These are phyloP conservation scores for Polypedilum vanderplanki DNA, from an alignment of 1,140 invertebrate species.

Conservation along the genomic window DNA sequence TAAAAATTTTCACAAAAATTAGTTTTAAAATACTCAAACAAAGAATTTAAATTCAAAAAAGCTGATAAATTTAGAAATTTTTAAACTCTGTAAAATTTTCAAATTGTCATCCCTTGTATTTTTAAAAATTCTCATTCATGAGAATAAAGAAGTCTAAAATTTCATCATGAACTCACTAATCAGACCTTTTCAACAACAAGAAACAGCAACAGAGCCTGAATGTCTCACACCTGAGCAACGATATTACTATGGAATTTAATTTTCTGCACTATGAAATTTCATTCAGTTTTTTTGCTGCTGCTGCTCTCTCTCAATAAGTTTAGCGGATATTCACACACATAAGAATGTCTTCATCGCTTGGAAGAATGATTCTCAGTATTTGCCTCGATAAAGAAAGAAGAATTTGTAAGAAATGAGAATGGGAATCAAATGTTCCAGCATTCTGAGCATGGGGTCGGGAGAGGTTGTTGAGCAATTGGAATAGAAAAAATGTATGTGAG, in stretches of 20 bases:
- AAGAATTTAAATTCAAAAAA: too few relatives aligned
- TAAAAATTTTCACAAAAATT: too few relatives aligned
- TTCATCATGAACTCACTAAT: too few relatives aligned
- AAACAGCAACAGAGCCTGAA: neutral
- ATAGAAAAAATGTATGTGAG: constrained; percentile 22
- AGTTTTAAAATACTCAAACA: too few relatives aligned
- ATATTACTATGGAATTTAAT: neutral
- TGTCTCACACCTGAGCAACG: constrained; percentile 9
- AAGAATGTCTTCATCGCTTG: constrained; percentile 3
- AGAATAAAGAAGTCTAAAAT: too few relatives aligned
- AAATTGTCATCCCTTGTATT: too few relatives aligned
- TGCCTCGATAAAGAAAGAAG: neutral
- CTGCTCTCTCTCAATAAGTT: neutral
- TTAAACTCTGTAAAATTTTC: too few relatives aligned
- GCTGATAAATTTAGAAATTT: too few relatives aligned
- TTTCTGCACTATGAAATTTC: constrained; percentile 11
- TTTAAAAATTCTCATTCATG: too few relatives aligned
- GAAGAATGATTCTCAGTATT: neutral
- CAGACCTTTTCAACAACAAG: too few relatives aligned
- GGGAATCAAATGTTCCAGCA: constrained; percentile 23
- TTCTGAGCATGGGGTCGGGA: constrained; percentile 21
- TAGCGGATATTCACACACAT: constrained; percentile 16
- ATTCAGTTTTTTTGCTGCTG: neutral
- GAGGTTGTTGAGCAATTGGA: constrained; percentile 25
- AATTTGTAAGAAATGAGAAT: neutral